phyloP scores from a whole-genome alignment of 2,113 vertebrate species.

The Bathybates hornii region DNA sequence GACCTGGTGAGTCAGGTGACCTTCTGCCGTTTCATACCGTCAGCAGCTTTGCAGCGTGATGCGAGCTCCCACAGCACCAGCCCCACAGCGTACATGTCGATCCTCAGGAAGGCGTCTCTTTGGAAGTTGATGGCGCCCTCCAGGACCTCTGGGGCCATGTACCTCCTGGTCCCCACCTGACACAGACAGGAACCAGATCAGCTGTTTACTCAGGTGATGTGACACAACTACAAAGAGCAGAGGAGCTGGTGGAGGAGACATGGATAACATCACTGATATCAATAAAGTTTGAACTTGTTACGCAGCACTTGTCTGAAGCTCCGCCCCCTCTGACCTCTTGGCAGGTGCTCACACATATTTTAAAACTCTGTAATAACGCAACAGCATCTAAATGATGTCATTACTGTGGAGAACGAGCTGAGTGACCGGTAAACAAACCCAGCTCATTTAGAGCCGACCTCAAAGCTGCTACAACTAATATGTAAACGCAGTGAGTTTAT shows the following conservation, averaged over 20 bases:
- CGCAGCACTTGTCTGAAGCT: neutral
- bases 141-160: slow-evolving; percentile 94
- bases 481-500: neutral
- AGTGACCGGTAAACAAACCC: neutral
- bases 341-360: too few species aligned
- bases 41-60: slow-evolving; percentile 87
- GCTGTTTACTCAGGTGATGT: neutral
- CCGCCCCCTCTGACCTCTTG: neutral
- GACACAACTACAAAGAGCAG: neutral
- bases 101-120: slow-evolving; percentile 87
- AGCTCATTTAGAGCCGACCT: neutral
- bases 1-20: neutral
- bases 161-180: slow-evolving; percentile 90
- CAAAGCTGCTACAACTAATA: neutral
- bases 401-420: neutral
- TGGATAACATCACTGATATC: neutral
- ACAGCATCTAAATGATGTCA: neutral
- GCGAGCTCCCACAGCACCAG: slow-evolving; percentile 89
- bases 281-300: neutral
- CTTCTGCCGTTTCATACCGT: slow-evolving; percentile 65
- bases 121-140: slow-evolving; percentile 96
- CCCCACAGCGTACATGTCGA: slow-evolving; percentile 92
- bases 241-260: neutral
- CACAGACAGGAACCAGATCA: neutral
- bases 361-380: neutral